Conservation (phyloP, 2,888 invertebrate genomes). For the Mycalesis mineus region DNA sequence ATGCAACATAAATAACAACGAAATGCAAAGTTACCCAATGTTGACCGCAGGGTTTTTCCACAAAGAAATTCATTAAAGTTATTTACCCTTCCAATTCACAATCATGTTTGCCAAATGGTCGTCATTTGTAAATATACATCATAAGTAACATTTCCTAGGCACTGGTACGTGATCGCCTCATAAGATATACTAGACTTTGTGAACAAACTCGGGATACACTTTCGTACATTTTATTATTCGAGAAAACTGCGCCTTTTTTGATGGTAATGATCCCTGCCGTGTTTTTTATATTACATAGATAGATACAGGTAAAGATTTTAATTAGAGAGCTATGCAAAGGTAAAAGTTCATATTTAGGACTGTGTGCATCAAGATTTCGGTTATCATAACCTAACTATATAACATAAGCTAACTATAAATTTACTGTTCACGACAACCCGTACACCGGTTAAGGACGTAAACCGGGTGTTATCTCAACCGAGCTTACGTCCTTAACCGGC, state of each 20-base stretch:
- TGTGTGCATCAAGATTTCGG: too few species aligned
- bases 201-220: conserved; percentile 43
- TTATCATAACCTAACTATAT: too few species aligned
- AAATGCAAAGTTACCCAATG: not conserved
- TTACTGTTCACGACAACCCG: too few species aligned
- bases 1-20: too few species aligned
- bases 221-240: conserved; percentile 23
- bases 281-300: not conserved
- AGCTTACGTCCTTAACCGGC: too few species aligned
- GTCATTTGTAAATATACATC: conserved; percentile 66
- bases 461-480: too few species aligned
- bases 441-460: too few species aligned
- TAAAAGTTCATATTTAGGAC: too few species aligned
- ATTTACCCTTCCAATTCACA: conserved; percentile 69
- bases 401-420: too few species aligned
- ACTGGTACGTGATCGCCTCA: conserved; percentile 70
- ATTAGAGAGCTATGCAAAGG: not conserved
- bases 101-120: conserved; percentile 69
- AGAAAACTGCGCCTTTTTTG: conserved; percentile 3
- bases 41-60: conserved; percentile 24
- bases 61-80: conserved; percentile 19
- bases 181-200: conserved; percentile 37
- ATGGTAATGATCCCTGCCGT: conserved; percentile 12
- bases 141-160: conserved; percentile 75
- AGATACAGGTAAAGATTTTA: not conserved